Conservation (phyloP, 2,888 invertebrate species). For the Ctena decussata region DNA sequence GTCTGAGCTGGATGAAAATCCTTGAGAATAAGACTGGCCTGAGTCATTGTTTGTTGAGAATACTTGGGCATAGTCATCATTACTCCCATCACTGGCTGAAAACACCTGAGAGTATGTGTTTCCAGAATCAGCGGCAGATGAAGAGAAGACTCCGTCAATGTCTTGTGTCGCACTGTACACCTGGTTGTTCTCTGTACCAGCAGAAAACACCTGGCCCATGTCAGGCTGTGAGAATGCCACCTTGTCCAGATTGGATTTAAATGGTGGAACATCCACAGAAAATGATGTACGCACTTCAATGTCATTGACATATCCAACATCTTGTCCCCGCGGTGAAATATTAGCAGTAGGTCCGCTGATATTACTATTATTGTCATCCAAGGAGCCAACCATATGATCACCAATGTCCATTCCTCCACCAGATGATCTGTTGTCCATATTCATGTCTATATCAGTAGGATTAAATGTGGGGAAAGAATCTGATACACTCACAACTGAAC, state of each 20-base stretch:
- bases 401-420: constrained; percentile 51
- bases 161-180: constrained; percentile 45
- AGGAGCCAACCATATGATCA: constrained; percentile 54
- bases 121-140: constrained; percentile 40
- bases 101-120: constrained; percentile 35
- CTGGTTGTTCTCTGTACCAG: constrained; percentile 30
- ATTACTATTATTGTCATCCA: constrained; percentile 68
- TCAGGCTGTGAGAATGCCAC: constrained; percentile 55
- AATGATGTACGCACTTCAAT: constrained; percentile 53
- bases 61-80: neutral
- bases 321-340: constrained; percentile 70
- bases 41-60: constrained; percentile 37
- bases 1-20: constrained; percentile 41
- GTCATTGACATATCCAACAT: constrained; percentile 57
- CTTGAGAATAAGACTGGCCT: constrained; percentile 27
- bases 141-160: constrained; percentile 44
- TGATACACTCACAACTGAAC: constrained; percentile 58
- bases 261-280: constrained; percentile 66
- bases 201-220: constrained; percentile 59
- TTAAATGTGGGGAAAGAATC: constrained; percentile 70
- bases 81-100: neutral
- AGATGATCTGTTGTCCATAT: constrained; percentile 55
- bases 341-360: constrained; percentile 53
- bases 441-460: constrained; percentile 65
- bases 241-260: constrained; percentile 60